Base-by-base conservation (phyloP, 1,140 invertebrate species). In the Globodera rostochiensis region DNA sequence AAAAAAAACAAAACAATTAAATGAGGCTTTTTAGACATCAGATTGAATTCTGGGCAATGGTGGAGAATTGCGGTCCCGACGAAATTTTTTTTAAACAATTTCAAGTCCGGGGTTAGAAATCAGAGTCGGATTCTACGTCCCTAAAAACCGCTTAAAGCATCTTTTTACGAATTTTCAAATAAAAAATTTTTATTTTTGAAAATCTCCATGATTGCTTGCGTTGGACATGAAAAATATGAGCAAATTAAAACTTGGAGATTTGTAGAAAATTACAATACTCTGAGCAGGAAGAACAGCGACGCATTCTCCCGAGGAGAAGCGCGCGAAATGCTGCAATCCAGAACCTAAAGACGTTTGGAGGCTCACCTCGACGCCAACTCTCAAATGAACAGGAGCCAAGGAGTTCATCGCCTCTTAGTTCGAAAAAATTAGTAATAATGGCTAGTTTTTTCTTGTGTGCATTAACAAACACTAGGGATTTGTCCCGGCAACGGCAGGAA, bases 221-320 rank as follows among this genome's bases (percentile, higher is more conserved):
- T 36, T 36, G 36, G 36, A 36, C 36, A 36, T 36, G 36, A 36
- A 3, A 36, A 36, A 36, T 36, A 36, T 36, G 36, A 36, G 3
- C 3, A 36, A 36, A 36, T 36, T 36, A 25, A 77, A 25, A 77
- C 70, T 77, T 70, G 36, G 19, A 9, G 21, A 57, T 67, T 19
- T 69, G n/a, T 7, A 25, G 25, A 0, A 0, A 25, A 0, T 25
- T 25, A 25, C 1, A 25, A 25, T 25, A 25, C 25, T 25, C 1
- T 25, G 25, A 25, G 25, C 66, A 82, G 81, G 80, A 82, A 67
- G 83, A 84, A 11, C 81, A 86, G 25, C 85, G 85, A 5, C 80
- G 85, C 47, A 82, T 86, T 25, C 64, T 86, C 0, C 85, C 85
- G 15, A 71, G 85, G 47, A 70, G 85, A 50, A 85, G n/a, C 53